These are phyloP conservation scores for Petrocephalus zakoni DNA, from an alignment of 2,113 vertebrate genomes.

Conservation along the genomic window DNA sequence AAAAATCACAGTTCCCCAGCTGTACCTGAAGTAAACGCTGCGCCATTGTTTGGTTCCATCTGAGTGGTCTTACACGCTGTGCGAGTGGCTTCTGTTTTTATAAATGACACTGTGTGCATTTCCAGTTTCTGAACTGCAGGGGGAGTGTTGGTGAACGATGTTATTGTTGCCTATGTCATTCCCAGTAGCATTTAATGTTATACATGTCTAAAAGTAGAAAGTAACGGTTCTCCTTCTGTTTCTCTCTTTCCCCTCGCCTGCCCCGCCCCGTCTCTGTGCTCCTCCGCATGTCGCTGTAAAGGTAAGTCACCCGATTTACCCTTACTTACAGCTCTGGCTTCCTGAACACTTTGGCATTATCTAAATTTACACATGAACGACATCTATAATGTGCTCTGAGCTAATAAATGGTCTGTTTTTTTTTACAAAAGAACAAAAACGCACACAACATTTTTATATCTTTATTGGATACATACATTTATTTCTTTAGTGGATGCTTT, in stretches of 20 bases:
- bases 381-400: background rate
- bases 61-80: background rate
- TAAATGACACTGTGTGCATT: background rate
- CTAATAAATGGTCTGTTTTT: background rate
- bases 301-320: conserved; percentile 8
- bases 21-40: conserved; percentile 31
- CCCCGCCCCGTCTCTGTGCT: background rate
- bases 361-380: background rate
- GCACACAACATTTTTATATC: background rate
- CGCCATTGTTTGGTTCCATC: conserved; percentile 7
- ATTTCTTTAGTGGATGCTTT: background rate
- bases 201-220: background rate
- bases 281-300: background rate
- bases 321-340: background rate
- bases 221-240: conserved; percentile 7
- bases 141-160: background rate
- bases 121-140: background rate
- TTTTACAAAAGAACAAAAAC: background rate
- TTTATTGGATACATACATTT: background rate
- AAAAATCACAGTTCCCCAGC: conserved; percentile 23
- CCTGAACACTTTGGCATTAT: background rate
- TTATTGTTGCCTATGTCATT: background rate
- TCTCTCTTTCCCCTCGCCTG: conserved; percentile 30
- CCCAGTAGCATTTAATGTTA: background rate
- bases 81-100: background rate